Evolutionary conservation across 1,140 invertebrate species (phyloP).

Genomic region (Asobara japonica): DNA sequence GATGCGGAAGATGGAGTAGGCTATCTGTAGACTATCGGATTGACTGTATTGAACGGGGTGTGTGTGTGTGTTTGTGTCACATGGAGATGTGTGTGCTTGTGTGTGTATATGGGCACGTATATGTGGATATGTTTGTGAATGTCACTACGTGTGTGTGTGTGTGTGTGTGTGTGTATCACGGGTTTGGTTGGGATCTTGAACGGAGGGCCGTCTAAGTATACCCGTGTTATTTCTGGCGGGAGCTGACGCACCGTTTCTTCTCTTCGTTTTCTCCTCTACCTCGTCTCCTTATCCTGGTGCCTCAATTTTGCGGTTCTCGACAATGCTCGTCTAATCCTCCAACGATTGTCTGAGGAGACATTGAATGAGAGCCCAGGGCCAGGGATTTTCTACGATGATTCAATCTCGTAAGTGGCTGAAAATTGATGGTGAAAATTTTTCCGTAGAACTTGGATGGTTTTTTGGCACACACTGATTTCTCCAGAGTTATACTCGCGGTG

Average conservation of each 20-base stretch:
- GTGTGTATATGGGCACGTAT: not conserved
- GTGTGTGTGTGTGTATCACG: slow-evolving; percentile 19
- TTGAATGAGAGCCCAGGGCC: not conserved
- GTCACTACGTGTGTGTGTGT: no score
- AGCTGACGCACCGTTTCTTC: slow-evolving; percentile 62
- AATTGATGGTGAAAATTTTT: not conserved
- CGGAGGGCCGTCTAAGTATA: slow-evolving; percentile 66
- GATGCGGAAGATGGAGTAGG: not conserved
- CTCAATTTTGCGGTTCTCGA: slow-evolving; percentile 33
- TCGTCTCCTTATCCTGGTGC: slow-evolving; percentile 30
- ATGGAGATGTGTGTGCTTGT: slow-evolving; percentile 6
- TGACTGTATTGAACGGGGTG: no score
- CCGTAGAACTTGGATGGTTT: no score
- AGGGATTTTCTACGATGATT: not conserved
- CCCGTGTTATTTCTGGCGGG: slow-evolving; percentile 65
- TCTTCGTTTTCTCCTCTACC: slow-evolving; percentile 35
- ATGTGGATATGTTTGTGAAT: no score
- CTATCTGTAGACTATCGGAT: not conserved
- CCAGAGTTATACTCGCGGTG: no score
- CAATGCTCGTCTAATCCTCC: slow-evolving; percentile 16
- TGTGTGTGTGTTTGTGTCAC: slow-evolving; percentile 15
- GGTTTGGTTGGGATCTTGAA: slow-evolving; percentile 56
- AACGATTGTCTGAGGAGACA: slow-evolving; percentile 10
- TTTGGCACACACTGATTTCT: no score
- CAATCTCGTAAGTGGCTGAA: not conserved